These are phyloP conservation scores for Lasioglossum leucozonium DNA, from an alignment of 2,888 invertebrate genomes.

Conservation along the genomic window DNA sequence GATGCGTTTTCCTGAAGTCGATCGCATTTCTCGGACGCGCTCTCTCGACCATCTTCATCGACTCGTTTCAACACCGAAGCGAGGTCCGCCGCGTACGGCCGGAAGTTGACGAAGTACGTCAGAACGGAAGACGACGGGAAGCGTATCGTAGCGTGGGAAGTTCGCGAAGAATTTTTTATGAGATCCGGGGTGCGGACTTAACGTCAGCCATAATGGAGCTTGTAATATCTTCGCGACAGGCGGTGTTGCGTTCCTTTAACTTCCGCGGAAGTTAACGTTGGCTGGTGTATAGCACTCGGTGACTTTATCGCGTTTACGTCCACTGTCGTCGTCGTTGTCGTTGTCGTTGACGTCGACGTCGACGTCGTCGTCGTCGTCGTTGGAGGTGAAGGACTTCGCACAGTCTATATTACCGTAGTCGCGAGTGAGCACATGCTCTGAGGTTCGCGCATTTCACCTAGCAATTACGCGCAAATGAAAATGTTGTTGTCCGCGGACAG, in stretches of 20 bases:
- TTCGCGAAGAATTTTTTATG: conserved; percentile 7
- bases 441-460: background rate
- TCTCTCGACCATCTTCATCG: background rate
- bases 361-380: background rate
- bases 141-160: background rate
- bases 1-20: background rate
- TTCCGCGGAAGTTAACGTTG: background rate
- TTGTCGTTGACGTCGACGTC: too few species aligned
- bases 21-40: background rate
- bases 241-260: conserved; percentile 10
- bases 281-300: background rate
- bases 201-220: conserved; percentile 3
- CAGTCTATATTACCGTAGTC: background rate
- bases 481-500: background rate
- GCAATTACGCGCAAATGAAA: conserved; percentile 1
- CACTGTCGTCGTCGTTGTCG: background rate
- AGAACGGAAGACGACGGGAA: background rate
- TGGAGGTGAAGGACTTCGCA: background rate
- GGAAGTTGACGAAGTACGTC: background rate
- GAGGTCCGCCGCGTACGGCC: background rate
- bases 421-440: background rate
- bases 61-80: background rate
- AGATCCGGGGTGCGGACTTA: background rate
- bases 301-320: background rate
- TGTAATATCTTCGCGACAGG: conserved; percentile 17